Evolutionary conservation across 2,888 invertebrate genomes (phyloP), one percentile per base, ranked within the genome.

Genomic region (Ophion costatus): DNA sequence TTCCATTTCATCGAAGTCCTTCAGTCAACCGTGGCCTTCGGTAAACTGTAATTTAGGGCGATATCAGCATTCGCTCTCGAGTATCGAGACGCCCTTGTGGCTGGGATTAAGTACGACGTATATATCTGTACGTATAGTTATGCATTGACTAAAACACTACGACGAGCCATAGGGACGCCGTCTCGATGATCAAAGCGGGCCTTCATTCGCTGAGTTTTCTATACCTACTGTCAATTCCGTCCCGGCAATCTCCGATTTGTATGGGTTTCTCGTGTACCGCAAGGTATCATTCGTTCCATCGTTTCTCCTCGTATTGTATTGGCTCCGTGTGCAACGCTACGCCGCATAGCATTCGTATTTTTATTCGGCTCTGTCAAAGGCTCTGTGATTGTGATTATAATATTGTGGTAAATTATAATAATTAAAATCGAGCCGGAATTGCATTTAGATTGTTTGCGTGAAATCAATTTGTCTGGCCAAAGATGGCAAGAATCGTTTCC

Each of bases 221-320:
- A 69, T 78, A 69, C 14, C 29, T 29, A 71, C 69, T 67, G 77
- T 73, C 73, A 56, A 78, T 71, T 45, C 17, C 69, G 63, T 38
- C 69, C 74, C 69, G 56, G 74, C 74, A 64, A 83, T 83, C 78
- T 69, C 69, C 69, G 64, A 79, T 69, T 74, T 74, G 29, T 20
- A 69, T 69, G 66, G 66, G 24, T 75, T 45, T 61, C 63, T 63
- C 63, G 63, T 64, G 45, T 75, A 51, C 75, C 61, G 17, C 17
- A 33, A 42, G 38, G 33, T 24, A 38, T 79, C 63, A 73, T 22
- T 10, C 20, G 29, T 38, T 45, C 63, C 29, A 24, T 61, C 10
- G 67, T 67, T 61, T 38, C 61, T 45, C 38, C 17, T 61, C 24
- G 17, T 24, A 75, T 75, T 29, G 33, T 67, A 22, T 10, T 29